Percentiles rank a stretch among this genome's conserved stretches.
phyloP scores from a whole-genome alignment of 2,113 vertebrate genomes.

The Rissa tridactyla region DNA sequence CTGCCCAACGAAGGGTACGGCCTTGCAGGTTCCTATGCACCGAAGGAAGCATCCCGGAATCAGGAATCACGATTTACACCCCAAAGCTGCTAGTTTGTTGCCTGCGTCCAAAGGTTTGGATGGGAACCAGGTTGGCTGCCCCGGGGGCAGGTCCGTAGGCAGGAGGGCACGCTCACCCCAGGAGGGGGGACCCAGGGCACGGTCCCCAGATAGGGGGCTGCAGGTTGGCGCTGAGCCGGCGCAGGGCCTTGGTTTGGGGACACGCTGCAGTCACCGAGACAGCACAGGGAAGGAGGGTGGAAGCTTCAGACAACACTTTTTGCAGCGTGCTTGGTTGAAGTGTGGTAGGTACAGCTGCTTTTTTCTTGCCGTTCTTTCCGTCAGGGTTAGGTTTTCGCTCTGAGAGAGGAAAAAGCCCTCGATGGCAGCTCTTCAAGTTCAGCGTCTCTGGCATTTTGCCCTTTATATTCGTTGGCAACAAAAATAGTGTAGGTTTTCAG shows the following conservation, averaged over 20 bases:
- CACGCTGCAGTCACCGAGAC: rapidly evolving
- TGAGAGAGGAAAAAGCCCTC: not conserved
- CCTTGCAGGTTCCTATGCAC: not conserved
- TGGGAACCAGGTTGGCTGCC: not conserved
- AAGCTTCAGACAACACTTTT: rapidly evolving
- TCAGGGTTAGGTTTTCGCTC: not conserved
- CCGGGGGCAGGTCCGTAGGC: not conserved
- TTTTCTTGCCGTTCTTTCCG: not conserved
- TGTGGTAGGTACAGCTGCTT: not conserved
- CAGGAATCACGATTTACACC: not conserved
- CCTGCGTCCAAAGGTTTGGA: not conserved
- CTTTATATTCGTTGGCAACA: not conserved
- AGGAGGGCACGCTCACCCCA: not conserved
- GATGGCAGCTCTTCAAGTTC: not conserved
- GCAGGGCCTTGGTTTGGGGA: not conserved
- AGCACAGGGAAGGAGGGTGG: not conserved
- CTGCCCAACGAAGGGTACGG: rapidly evolving
- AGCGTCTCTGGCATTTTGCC: not conserved
- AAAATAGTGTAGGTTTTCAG: not conserved
- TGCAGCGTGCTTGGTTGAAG: not conserved
- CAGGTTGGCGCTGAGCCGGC: not conserved
- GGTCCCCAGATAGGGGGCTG: not conserved
- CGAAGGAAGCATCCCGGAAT: not conserved
- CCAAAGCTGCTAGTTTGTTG: not conserved
- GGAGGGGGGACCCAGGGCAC: too few relatives aligned